Percentiles rank a stretch among this genome's conserved stretches.
Conservation (phyloP, 2,888 invertebrate genomes). For the Drosophila rubida region DNA sequence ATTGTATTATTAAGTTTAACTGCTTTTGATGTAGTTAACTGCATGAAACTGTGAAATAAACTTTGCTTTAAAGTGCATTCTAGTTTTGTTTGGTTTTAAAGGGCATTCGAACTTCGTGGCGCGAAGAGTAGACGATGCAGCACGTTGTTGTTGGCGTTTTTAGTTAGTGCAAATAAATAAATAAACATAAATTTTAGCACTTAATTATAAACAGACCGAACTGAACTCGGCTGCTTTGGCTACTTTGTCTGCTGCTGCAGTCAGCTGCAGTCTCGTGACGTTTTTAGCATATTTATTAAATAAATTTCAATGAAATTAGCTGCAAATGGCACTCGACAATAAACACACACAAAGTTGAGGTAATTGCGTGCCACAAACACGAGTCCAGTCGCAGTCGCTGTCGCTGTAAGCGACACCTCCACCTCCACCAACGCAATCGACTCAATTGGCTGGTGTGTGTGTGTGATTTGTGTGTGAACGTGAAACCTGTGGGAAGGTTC, state of each 20-base stretch:
- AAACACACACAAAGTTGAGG: slow-evolving; percentile 35
- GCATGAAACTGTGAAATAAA: too few relatives aligned
- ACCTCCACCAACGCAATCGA: slow-evolving; percentile 28
- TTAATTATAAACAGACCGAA: slow-evolving; percentile 75
- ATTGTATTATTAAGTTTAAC: too few relatives aligned
- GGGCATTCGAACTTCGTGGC: background rate
- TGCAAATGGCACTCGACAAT: slow-evolving; percentile 57
- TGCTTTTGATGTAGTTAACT: too few relatives aligned
- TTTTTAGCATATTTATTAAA: slow-evolving; percentile 73
- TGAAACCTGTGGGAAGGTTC: slow-evolving; percentile 69
- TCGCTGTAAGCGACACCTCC: slow-evolving; percentile 53
- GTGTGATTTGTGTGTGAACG: slow-evolving; percentile 39
- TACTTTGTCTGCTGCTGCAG: slow-evolving; percentile 30
- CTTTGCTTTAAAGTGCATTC: too few relatives aligned
- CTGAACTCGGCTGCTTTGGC: slow-evolving; percentile 12
- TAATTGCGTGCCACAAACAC: slow-evolving; percentile 45
- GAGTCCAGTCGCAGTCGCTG: background rate
- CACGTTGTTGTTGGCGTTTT: background rate
- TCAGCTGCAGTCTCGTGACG: slow-evolving; percentile 62
- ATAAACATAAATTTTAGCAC: slow-evolving; percentile 72
- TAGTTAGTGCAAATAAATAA: slow-evolving; percentile 27
- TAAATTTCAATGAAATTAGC: slow-evolving; percentile 62
- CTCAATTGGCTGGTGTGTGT: slow-evolving; percentile 30
- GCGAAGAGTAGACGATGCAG: background rate
- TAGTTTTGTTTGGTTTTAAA: too few relatives aligned